Evolutionary conservation across 30 jellyfish, hydroid and myxozoan genomes (phyloP).

Genomic region (Aurelia aurita): DNA sequence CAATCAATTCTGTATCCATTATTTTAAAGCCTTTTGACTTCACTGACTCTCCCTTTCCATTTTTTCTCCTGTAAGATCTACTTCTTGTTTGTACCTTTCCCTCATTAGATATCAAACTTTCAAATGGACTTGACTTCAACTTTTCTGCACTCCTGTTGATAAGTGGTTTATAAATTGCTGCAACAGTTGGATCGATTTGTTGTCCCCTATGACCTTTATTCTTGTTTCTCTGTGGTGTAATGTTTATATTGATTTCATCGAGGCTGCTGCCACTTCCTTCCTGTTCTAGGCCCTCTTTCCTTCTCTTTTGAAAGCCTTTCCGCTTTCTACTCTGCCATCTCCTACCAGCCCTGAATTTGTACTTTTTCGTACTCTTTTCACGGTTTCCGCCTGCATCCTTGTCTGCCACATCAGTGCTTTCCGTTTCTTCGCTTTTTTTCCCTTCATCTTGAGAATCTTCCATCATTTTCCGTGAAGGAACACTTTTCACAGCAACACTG

Average conservation of each 20-base stretch:
- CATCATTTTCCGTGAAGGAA: not conserved
- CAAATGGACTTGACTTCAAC: no score
- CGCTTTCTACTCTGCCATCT: constrained; percentile 6
- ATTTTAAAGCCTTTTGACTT: no score
- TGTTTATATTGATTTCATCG: not conserved
- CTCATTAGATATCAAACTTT: no score
- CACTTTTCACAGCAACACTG: no score
- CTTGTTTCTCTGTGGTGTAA: no score
- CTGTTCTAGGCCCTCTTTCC: not conserved
- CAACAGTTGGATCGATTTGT: no score
- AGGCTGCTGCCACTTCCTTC: not conserved
- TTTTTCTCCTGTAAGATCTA: no score
- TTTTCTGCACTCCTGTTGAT: not conserved
- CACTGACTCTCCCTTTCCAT: no score
- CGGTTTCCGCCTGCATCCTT: not conserved
- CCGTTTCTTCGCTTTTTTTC: not conserved
- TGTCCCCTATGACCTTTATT: no score
- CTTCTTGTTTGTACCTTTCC: no score
- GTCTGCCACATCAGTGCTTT: not conserved
- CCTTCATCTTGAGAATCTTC: not conserved
- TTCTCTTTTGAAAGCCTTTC: not conserved
- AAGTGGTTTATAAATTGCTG: not conserved
- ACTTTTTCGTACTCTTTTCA: not conserved
- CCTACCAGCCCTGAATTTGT: constrained; percentile 1
- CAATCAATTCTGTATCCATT: no score